Base-by-base conservation (phyloP, 2,797 vertebrate species). In the Parauchenoglanis ngamensis region DNA sequence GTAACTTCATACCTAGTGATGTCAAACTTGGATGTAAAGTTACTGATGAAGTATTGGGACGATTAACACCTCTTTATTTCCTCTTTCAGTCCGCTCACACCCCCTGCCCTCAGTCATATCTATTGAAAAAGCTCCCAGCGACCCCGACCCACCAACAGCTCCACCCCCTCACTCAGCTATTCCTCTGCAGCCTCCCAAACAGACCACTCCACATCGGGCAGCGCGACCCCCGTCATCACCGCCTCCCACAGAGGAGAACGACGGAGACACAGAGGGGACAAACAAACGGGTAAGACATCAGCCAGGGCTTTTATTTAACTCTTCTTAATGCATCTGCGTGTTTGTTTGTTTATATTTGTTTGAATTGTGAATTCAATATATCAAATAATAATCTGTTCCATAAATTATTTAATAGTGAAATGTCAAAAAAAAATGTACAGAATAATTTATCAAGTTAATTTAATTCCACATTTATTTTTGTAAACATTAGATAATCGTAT, bases 101-200 rank as follows among this genome's bases (percentile, higher is more conserved):
- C 21, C 76, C 8, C 46, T 85, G 35, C 54, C 59, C 88, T 70
- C 49, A 81, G 89, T 49, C 15, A 1, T 75, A 40, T 11, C 83
- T 15, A 23, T 78, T 61, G 59, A 85, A 3, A 70, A 86, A 85
- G 81, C 87, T 4, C 86, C 90, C 52, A 91, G 87, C 3, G 63
- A 67, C 44, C 56, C 75, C 28, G 23, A 86, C 8, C 76, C 89
- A 7, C 70, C 25, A 65, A 75, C 77, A 28, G 28, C 85, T 78
- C 92, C 86, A 86, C 94, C 94, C 25, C 89, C 91, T 70, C 93
- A 90, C 59, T 92, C 95, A 13, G 97, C 97, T 82, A 87, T 98
- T 85, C 94, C 96, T 68, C 93, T 98, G 77, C 96, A 96, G 65
- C 96, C 96, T 4, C 97, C 97, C 0, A 96, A 94, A 87, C 97